A percentile compares a stretch with the other conserved stretches of the same genome.
Evolutionary conservation across 2,888 invertebrate species (phyloP).

Genomic region (Marasmarcha lunaedactyla): DNA sequence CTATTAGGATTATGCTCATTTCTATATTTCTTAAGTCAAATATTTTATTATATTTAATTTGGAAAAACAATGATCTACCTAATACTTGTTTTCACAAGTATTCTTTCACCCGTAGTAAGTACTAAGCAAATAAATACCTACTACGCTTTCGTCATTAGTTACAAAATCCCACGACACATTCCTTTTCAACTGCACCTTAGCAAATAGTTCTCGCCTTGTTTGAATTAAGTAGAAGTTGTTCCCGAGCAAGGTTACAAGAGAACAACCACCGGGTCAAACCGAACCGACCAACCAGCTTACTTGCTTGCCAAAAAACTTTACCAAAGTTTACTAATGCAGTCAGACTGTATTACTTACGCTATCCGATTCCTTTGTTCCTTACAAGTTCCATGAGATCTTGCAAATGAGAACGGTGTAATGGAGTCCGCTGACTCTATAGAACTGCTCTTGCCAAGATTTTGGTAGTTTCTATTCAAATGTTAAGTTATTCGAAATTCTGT

Average conservation of each 20-base stretch:
- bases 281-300: slow-evolving; percentile 27
- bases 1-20: no score
- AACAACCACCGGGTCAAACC: slow-evolving; percentile 19
- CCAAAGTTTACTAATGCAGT: slow-evolving; percentile 47
- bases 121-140: no score
- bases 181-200: not conserved
- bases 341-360: slow-evolving; percentile 39
- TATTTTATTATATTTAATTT: no score
- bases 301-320: slow-evolving; percentile 53
- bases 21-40: no score
- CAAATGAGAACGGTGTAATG: slow-evolving; percentile 24
- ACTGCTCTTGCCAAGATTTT: slow-evolving; percentile 1
- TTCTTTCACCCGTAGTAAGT: no score
- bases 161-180: not conserved
- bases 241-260: slow-evolving; percentile 13
- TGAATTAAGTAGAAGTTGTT: not conserved
- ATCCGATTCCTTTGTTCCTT: slow-evolving; percentile 39
- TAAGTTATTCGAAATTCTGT: not conserved
- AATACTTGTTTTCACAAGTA: no score
- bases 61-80: no score
- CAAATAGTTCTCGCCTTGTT: not conserved
- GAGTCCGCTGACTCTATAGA: slow-evolving; percentile 19
- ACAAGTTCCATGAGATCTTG: slow-evolving; percentile 21
- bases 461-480: slow-evolving; percentile 2
- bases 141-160: no score